A percentile compares a stretch with the other conserved stretches of the same genome.
These are phyloP conservation scores for Thelaira solivaga DNA, from an alignment of 2,888 invertebrate species.

Conservation along the genomic window DNA sequence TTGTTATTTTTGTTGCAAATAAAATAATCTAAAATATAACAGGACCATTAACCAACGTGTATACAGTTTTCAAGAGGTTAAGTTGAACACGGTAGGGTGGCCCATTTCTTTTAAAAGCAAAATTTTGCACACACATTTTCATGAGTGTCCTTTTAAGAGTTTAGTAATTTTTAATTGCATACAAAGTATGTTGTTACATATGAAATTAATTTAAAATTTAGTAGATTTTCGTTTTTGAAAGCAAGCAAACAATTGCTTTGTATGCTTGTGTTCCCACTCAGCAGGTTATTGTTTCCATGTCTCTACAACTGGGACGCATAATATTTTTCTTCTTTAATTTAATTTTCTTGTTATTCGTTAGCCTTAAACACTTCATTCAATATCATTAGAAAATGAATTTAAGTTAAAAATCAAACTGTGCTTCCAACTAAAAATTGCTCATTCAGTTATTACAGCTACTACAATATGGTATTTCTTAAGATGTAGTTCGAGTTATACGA, in stretches of 20 bases:
- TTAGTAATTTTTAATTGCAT: background rate
- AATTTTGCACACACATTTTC: slow-evolving; percentile 21
- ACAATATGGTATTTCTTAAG: too few relatives aligned
- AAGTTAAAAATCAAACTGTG: slow-evolving; percentile 8
- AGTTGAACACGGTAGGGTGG: slow-evolving; percentile 30
- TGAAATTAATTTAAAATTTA: slow-evolving; percentile 5
- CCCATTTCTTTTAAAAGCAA: background rate
- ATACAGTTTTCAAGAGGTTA: slow-evolving; percentile 17
- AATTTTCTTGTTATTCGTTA: slow-evolving; percentile 4
- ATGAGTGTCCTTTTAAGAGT: slow-evolving; percentile 1
- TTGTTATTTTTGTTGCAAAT: slow-evolving; percentile 34
- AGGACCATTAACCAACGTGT: background rate
- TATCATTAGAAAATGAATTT: slow-evolving; percentile 36
- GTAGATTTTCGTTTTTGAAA: background rate
- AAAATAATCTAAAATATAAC: background rate
- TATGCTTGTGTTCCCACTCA: slow-evolving; percentile 31
- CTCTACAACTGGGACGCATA: background rate
- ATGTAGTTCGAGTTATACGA: too few relatives aligned
- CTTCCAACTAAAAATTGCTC: background rate
- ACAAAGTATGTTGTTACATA: slow-evolving; percentile 20
- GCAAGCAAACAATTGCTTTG: slow-evolving; percentile 12
- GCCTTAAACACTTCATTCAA: slow-evolving; percentile 36
- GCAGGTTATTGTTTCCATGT: slow-evolving; percentile 21
- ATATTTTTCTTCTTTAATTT: slow-evolving; percentile 6
- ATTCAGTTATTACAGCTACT: too few relatives aligned